Conservation (phyloP, 2,113 vertebrate genomes). For the Gnathonemus longibarbis region DNA sequence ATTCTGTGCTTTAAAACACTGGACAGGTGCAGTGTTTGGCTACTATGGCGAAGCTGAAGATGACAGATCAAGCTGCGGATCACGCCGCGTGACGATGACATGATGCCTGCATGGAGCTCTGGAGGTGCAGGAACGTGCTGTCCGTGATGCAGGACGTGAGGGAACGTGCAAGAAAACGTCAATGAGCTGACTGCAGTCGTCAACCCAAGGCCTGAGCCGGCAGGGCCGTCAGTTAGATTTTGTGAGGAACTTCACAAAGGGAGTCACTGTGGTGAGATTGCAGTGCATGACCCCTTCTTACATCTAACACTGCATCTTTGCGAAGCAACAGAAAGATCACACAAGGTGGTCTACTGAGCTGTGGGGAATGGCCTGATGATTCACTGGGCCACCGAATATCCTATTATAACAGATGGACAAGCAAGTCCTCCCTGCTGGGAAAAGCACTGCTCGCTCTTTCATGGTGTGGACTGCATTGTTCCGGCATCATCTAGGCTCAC, state of each 20-base stretch:
- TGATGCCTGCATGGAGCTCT: not conserved
- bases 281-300: not conserved
- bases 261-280: not conserved
- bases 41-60: not conserved
- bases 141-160: not conserved
- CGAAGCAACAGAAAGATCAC: not conserved
- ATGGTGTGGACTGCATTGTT: not conserved
- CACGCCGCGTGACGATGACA: not conserved
- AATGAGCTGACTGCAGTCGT: not conserved
- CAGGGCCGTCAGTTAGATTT: not conserved
- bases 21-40: not conserved
- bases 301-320: not conserved
- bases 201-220: not conserved
- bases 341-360: not conserved
- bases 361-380: not conserved
- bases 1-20: not conserved
- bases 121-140: not conserved
- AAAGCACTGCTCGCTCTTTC: not conserved
- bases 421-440: not conserved
- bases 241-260: not conserved
- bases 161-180: not conserved
- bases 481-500: not conserved
- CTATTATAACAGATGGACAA: not conserved
- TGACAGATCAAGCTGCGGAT: not conserved
- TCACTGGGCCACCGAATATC: not conserved